A percentile compares a stretch with the other conserved stretches of the same genome.
Conservation (phyloP, 2,888 invertebrate genomes). For the Lysandra coridon region DNA sequence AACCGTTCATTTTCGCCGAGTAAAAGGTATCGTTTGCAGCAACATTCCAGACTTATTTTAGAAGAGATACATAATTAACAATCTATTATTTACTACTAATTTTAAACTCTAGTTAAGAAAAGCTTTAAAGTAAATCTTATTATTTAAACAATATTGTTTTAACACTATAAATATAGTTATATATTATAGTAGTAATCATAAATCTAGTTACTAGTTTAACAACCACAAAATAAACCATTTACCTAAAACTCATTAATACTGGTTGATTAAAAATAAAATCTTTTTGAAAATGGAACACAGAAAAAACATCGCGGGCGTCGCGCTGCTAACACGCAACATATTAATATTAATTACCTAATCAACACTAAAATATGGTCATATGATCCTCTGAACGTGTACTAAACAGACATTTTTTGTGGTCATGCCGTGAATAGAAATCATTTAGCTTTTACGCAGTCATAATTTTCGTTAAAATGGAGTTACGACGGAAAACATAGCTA, state of each 20-base stretch:
- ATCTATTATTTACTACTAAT: no score
- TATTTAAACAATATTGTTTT: no score
- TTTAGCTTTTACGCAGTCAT: not conserved
- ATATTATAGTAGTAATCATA: no score
- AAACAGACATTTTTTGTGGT: not conserved
- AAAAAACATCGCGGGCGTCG: constrained; percentile 7
- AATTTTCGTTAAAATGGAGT: constrained; percentile 12
- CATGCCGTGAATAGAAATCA: constrained; percentile 15
- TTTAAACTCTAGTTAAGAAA: no score
- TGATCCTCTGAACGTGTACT: not conserved
- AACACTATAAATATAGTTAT: no score
- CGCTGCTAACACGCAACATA: constrained; percentile 19
- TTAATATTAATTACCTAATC: constrained; percentile 28
- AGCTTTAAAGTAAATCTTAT: no score
- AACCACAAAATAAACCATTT: not conserved
- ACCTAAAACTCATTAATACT: not conserved
- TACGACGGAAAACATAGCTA: not conserved
- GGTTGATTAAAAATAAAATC: not conserved
- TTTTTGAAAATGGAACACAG: constrained; percentile 25
- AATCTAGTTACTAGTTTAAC: not conserved
- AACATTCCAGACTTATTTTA: not conserved
- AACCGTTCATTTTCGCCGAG: not conserved
- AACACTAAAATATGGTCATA: constrained; percentile 6
- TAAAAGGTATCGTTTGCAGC: not conserved
- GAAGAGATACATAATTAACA: no score